Evolutionary conservation across 1,140 invertebrate species (phyloP).

Genomic region (Leptinotarsa defecta): DNA sequence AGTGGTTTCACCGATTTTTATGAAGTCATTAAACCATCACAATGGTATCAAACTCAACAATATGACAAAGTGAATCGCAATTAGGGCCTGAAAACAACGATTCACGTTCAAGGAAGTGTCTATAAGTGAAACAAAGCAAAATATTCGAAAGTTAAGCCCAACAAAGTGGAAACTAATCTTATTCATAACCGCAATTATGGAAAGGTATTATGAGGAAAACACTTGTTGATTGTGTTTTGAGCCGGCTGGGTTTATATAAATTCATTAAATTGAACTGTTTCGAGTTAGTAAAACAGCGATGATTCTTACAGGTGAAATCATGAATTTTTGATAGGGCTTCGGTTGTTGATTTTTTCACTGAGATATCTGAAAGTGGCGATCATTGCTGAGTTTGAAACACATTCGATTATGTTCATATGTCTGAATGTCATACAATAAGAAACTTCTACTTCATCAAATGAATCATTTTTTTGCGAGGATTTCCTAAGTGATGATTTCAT

Average conservation of each 20-base stretch:
- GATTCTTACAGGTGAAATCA: too few species aligned
- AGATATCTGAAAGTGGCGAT: too few species aligned
- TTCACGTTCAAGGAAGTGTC: slow-evolving; percentile 41
- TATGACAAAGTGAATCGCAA: slow-evolving; percentile 15
- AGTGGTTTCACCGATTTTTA: too few species aligned
- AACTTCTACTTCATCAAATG: too few species aligned
- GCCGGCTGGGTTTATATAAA: not conserved
- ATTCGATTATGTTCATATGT: too few species aligned
- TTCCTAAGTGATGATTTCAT: too few species aligned
- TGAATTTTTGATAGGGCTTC: too few species aligned
- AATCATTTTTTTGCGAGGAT: too few species aligned
- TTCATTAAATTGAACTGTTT: not conserved
- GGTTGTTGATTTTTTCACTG: too few species aligned
- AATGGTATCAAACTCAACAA: not conserved
- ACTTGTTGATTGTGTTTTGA: slow-evolving; percentile 39
- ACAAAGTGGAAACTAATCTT: slow-evolving; percentile 48
- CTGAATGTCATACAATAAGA: too few species aligned
- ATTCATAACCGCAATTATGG: slow-evolving; percentile 46
- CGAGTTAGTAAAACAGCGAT: too few species aligned
- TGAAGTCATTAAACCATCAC: not conserved
- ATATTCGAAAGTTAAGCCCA: slow-evolving; percentile 42
- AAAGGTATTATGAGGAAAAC: slow-evolving; percentile 39
- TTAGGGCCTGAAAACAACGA: slow-evolving; percentile 22
- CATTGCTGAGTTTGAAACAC: too few species aligned
- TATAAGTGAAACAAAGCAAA: slow-evolving; percentile 45